A percentile compares a stretch with the other conserved stretches of the same genome.
These are phyloP conservation scores for Perdita meconis DNA, from an alignment of 2,888 invertebrate species.

Conservation along the genomic window DNA sequence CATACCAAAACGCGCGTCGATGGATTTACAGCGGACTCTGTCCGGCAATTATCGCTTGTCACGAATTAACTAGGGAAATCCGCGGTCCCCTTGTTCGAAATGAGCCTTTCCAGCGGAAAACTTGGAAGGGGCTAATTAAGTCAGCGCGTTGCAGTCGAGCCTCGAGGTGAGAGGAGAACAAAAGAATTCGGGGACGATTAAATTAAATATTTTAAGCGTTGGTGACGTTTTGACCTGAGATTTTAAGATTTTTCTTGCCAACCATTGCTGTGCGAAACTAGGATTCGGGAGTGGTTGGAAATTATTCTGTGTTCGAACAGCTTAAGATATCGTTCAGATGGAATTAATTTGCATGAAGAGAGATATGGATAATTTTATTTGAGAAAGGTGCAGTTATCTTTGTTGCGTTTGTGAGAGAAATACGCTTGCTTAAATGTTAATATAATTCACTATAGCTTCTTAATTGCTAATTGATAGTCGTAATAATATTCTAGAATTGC, in stretches of 20 bases:
- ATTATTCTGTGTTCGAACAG: too few relatives aligned
- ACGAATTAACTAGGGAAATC: slow-evolving; percentile 44
- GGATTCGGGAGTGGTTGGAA: not conserved
- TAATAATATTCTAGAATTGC: too few relatives aligned
- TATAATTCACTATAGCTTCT: too few relatives aligned
- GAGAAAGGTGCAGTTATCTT: too few relatives aligned
- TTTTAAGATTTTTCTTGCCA: not conserved
- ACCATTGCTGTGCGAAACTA: not conserved
- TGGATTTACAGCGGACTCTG: slow-evolving; percentile 50
- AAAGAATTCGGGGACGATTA: slow-evolving; percentile 5
- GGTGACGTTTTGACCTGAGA: not conserved
- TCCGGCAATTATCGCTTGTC: slow-evolving; percentile 55
- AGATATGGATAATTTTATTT: too few relatives aligned
- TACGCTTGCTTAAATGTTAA: too few relatives aligned
- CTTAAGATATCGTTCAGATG: too few relatives aligned
- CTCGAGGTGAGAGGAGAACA: slow-evolving; percentile 25
- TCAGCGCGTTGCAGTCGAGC: slow-evolving; percentile 11
- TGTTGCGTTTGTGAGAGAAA: too few relatives aligned
- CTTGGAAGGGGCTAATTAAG: slow-evolving; percentile 45
- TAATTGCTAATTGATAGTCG: too few relatives aligned
- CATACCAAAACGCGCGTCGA: slow-evolving; percentile 40
- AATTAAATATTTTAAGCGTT: slow-evolving; percentile 43
- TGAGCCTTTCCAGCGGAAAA: slow-evolving; percentile 1
- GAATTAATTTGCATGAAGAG: too few relatives aligned
- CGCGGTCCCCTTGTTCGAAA: not conserved